A percentile compares a stretch with the other conserved stretches of the same genome.
phyloP scores from a whole-genome alignment of 1,140 invertebrate genomes.

The Platyura marginata region DNA sequence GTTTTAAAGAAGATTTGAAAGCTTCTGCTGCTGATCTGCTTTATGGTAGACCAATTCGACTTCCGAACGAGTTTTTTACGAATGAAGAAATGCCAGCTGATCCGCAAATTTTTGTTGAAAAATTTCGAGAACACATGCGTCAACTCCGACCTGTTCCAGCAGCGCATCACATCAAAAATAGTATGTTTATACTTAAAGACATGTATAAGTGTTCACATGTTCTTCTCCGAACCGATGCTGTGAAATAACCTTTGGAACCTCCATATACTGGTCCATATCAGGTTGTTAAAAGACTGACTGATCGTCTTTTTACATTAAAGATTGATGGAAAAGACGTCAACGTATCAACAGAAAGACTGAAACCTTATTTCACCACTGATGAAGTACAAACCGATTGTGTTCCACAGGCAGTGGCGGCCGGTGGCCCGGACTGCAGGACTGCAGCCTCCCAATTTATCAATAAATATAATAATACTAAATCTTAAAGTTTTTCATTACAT shows the following conservation, averaged over 20 bases:
- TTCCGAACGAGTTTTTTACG: slow-evolving; percentile 19
- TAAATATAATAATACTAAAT: too few species aligned
- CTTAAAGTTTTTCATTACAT: too few species aligned
- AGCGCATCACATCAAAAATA: slow-evolving; percentile 1
- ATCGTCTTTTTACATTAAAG: slow-evolving; percentile 9
- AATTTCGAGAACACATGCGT: slow-evolving; percentile 8
- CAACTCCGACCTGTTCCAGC: slow-evolving; percentile 3
- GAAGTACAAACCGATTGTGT: too few species aligned
- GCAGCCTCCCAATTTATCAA: too few species aligned
- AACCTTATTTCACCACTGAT: slow-evolving; percentile 4
- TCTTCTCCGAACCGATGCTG: slow-evolving; percentile 10
- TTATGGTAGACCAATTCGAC: slow-evolving; percentile 15
- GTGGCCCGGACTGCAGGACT: too few species aligned
- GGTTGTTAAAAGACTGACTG: slow-evolving; percentile 8
- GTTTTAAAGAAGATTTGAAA: slow-evolving; percentile 12
- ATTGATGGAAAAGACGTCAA: slow-evolving; percentile 4
- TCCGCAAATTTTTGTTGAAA: slow-evolving; percentile 5
- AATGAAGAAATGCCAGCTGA: not conserved
- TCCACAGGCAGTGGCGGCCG: too few species aligned
- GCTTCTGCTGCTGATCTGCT: slow-evolving; percentile 15
- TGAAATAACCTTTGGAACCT: slow-evolving; percentile 7
- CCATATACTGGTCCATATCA: slow-evolving; percentile 14
- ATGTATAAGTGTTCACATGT: slow-evolving; percentile 10
- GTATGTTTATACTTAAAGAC: slow-evolving; percentile 9
- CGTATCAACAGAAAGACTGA: slow-evolving; percentile 6